Percentiles rank a stretch among this genome's conserved stretches.
These are phyloP conservation scores for Oeneis ivallda DNA, from an alignment of 2,888 invertebrate species.

Conservation along the genomic window DNA sequence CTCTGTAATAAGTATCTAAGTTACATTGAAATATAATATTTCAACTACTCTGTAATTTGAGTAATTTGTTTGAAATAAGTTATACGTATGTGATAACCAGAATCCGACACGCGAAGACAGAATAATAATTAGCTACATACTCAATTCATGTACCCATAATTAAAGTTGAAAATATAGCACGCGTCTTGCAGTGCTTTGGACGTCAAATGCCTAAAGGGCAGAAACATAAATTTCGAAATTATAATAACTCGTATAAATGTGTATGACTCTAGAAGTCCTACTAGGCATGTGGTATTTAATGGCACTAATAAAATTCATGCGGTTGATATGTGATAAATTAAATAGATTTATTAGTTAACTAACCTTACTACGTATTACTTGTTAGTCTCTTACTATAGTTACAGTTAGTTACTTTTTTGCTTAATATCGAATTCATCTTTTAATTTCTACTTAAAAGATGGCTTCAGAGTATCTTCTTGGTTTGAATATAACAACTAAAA, in stretches of 20 bases:
- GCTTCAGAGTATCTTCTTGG: too few relatives aligned
- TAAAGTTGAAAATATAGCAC: constrained; percentile 11
- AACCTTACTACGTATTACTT: neutral
- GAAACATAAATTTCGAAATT: constrained; percentile 55
- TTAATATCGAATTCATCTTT: too few relatives aligned
- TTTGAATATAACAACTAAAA: too few relatives aligned
- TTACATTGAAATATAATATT: too few relatives aligned
- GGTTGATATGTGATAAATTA: constrained; percentile 20
- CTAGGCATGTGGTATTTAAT: constrained; percentile 66
- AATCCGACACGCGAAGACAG: constrained; percentile 30
- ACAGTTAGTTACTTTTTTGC: too few relatives aligned
- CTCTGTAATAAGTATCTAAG: too few relatives aligned
- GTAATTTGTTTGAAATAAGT: too few relatives aligned
- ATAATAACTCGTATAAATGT: constrained; percentile 40
- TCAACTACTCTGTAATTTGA: too few relatives aligned
- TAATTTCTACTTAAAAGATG: too few relatives aligned
- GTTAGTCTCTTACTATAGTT: too few relatives aligned
- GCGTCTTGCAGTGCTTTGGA: constrained; percentile 5
- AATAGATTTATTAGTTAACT: constrained; percentile 19
- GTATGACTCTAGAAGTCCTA: constrained; percentile 58
- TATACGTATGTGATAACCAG: too few relatives aligned
- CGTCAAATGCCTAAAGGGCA: constrained; percentile 44
- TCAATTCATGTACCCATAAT: constrained; percentile 15
- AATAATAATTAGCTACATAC: constrained; percentile 28
- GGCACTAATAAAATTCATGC: constrained; percentile 53